These are phyloP conservation scores for Streblospio benedicti DNA, from an alignment of 1,140 invertebrate genomes.

Conservation along the genomic window DNA sequence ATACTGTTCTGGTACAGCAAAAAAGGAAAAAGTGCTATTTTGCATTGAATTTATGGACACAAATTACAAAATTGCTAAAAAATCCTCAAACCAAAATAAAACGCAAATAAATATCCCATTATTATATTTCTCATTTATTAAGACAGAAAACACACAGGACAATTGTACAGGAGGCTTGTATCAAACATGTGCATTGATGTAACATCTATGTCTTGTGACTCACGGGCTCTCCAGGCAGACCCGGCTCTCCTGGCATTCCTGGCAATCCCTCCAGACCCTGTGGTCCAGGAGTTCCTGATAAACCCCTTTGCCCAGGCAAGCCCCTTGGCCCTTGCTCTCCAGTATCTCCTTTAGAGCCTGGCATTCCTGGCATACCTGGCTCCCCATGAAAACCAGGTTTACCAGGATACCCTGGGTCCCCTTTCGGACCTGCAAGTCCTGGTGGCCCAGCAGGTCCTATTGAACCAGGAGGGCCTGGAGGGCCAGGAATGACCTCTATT, in stretches of 20 bases:
- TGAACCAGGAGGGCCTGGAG: slow-evolving; percentile 3
- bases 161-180: too few relatives aligned
- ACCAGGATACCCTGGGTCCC: slow-evolving; percentile 13
- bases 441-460: slow-evolving; percentile 5
- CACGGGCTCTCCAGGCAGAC: slow-evolving; percentile 17
- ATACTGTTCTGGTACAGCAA: too few relatives aligned
- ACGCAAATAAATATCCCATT: too few relatives aligned
- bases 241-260: slow-evolving; percentile 17
- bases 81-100: too few relatives aligned
- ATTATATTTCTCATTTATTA: too few relatives aligned
- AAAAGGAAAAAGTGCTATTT: too few relatives aligned
- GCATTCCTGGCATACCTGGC: slow-evolving; percentile 18
- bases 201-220: slow-evolving; percentile 1
- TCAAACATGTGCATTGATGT: too few relatives aligned
- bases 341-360: slow-evolving; percentile 17
- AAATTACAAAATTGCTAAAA: too few relatives aligned
- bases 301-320: slow-evolving; percentile 2
- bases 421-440: slow-evolving; percentile 7
- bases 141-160: too few relatives aligned
- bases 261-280: slow-evolving; percentile 16
- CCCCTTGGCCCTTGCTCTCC: slow-evolving; percentile 6
- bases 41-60: too few relatives aligned
- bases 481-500: not conserved
- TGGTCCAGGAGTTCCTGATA: slow-evolving; percentile 3
- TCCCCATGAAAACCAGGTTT: slow-evolving; percentile 16